Evolutionary conservation across 2,797 vertebrate genomes (phyloP).

Genomic region (Cebuella pygmaea): DNA sequence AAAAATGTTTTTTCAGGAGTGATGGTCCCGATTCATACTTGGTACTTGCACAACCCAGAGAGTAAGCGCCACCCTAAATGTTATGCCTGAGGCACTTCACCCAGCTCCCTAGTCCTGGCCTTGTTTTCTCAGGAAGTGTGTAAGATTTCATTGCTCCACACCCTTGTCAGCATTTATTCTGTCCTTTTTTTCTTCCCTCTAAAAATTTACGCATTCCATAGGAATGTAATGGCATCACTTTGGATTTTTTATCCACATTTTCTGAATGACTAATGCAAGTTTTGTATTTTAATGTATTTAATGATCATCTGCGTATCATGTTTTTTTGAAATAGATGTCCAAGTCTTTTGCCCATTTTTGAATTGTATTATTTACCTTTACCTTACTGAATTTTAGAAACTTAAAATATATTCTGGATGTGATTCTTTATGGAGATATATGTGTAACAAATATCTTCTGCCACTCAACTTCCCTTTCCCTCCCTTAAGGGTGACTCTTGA

Average conservation of each 20-base stretch:
- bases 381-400: neutral
- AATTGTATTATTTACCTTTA: neutral
- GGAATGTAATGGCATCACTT: neutral
- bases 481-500: neutral
- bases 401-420: neutral
- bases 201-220: neutral
- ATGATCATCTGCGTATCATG: neutral
- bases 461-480: neutral
- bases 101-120: neutral
- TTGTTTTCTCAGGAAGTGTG: neutral
- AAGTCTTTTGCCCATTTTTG: neutral
- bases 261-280: neutral
- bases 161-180: neutral
- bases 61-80: neutral
- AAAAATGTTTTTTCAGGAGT: neutral
- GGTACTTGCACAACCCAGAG: neutral
- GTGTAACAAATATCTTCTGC: neutral
- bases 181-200: neutral
- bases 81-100: neutral
- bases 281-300: neutral
- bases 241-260: neutral
- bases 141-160: neutral
- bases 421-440: neutral
- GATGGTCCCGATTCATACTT: neutral
- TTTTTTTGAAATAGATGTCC: neutral